These are phyloP conservation scores for Holothuria glaberrima DNA, from an alignment of 35 echinoderm and acorn worm species.

Conservation along the genomic window DNA sequence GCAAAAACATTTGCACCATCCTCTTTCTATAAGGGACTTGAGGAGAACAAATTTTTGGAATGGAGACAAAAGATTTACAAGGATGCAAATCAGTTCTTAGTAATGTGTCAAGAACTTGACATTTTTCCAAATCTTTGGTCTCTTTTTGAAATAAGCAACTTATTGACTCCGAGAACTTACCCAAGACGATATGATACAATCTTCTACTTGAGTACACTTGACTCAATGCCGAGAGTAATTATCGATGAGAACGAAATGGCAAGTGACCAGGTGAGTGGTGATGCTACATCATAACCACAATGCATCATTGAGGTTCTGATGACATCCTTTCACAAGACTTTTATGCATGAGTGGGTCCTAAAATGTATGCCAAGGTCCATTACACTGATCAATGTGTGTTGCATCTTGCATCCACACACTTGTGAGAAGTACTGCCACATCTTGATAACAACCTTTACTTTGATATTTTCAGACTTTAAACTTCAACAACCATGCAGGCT, in stretches of 20 bases:
- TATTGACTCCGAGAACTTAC: constrained; percentile 23
- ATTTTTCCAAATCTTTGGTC: constrained; percentile 62
- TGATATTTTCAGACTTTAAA: too few relatives aligned
- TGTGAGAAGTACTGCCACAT: too few relatives aligned
- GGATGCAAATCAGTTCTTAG: constrained; percentile 55
- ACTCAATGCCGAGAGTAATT: not conserved
- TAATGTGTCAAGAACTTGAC: constrained; percentile 56
- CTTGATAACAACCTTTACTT: too few relatives aligned
- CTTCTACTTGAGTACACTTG: constrained; percentile 53
- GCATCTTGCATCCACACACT: too few relatives aligned
- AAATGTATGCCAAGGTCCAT: too few relatives aligned
- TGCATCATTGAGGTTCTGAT: too few relatives aligned
- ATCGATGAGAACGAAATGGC: constrained; percentile 57
- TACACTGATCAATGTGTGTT: too few relatives aligned
- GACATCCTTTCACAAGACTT: too few relatives aligned
- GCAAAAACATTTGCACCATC: constrained; percentile 1
- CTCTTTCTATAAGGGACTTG: not conserved
- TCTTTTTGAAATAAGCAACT: constrained; percentile 46
- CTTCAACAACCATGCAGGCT: too few relatives aligned
- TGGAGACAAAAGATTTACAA: constrained; percentile 54
- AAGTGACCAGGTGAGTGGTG: constrained; percentile 35
- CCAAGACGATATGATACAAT: constrained; percentile 52
- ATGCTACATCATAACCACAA: too few relatives aligned
- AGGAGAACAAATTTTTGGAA: not conserved
- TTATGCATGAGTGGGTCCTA: too few relatives aligned